A percentile compares a stretch with the other conserved stretches of the same genome.
Evolutionary conservation across 1,140 invertebrate species (phyloP).

Genomic region (Medauroidea extradentata): DNA sequence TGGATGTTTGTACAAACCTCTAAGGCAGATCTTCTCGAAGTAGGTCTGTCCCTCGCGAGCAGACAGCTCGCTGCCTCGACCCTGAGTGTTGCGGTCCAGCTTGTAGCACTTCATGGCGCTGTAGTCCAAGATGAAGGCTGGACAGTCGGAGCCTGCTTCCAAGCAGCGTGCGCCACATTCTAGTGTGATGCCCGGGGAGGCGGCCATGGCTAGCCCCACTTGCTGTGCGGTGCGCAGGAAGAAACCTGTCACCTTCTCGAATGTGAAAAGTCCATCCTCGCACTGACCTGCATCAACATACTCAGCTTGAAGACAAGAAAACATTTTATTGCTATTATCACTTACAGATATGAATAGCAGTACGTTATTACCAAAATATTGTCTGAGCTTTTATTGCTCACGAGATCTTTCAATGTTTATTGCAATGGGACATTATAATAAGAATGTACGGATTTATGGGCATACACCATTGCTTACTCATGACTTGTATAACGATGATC

Average conservation of each 20-base stretch:
- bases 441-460: no score
- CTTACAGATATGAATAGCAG: no score
- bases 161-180: constrained; percentile 39
- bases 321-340: no score
- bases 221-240: constrained; percentile 44
- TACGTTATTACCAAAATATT: no score
- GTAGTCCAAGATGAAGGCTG: constrained; percentile 47
- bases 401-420: no score
- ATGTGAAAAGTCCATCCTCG: constrained; percentile 47
- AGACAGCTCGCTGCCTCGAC: constrained; percentile 41
- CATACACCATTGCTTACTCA: no score
- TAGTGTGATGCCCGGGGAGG: constrained; percentile 41
- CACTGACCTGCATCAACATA: constrained; percentile 44
- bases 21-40: constrained; percentile 50
- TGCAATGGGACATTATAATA: no score
- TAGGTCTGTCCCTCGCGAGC: constrained; percentile 43
- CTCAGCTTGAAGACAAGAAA: no score
- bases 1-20: constrained; percentile 40
- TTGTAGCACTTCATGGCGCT: constrained; percentile 45
- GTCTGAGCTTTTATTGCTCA: no score
- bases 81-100: constrained; percentile 49
- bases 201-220: constrained; percentile 38
- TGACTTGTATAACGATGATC: no score
- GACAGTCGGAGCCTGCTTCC: constrained; percentile 44
- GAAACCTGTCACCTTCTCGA: constrained; percentile 48